phyloP scores from a whole-genome alignment of 2,797 vertebrate species.

The Aeoliscus strigatus region DNA sequence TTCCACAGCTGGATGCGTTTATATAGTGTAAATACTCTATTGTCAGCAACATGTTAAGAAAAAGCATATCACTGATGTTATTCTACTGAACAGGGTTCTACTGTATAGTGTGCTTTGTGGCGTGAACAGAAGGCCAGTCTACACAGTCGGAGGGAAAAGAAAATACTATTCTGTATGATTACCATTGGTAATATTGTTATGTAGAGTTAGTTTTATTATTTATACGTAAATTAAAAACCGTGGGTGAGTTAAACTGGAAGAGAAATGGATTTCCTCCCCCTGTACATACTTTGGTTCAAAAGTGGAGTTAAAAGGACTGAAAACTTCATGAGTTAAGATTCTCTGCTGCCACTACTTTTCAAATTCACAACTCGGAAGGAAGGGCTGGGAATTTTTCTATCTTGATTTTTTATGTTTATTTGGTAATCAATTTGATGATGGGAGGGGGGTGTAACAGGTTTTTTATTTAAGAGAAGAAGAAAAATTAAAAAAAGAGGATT shows the following conservation, averaged over 20 bases:
- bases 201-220: slow-evolving; percentile 79
- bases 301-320: slow-evolving; percentile 58
- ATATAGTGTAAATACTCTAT: slow-evolving; percentile 74
- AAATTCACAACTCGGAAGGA: slow-evolving; percentile 62
- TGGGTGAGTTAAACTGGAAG: slow-evolving; percentile 59
- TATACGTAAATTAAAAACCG: slow-evolving; percentile 68
- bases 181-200: slow-evolving; percentile 74
- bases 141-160: slow-evolving; percentile 61
- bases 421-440: slow-evolving; percentile 65
- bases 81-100: slow-evolving; percentile 75
- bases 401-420: slow-evolving; percentile 76
- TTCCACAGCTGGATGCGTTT: slow-evolving; percentile 72
- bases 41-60: slow-evolving; percentile 69
- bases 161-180: slow-evolving; percentile 75
- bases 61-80: slow-evolving; percentile 76
- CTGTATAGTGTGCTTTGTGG: slow-evolving; percentile 77
- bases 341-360: slow-evolving; percentile 72
- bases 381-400: slow-evolving; percentile 75
- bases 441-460: slow-evolving; percentile 54
- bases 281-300: slow-evolving; percentile 77
- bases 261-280: slow-evolving; percentile 66
- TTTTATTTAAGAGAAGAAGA: slow-evolving; percentile 68
- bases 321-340: slow-evolving; percentile 54
- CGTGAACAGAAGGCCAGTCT: slow-evolving; percentile 58
- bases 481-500: slow-evolving; percentile 62